These are phyloP conservation scores for Agrilus biguttatus DNA, from an alignment of 2,888 invertebrate species.

Conservation along the genomic window DNA sequence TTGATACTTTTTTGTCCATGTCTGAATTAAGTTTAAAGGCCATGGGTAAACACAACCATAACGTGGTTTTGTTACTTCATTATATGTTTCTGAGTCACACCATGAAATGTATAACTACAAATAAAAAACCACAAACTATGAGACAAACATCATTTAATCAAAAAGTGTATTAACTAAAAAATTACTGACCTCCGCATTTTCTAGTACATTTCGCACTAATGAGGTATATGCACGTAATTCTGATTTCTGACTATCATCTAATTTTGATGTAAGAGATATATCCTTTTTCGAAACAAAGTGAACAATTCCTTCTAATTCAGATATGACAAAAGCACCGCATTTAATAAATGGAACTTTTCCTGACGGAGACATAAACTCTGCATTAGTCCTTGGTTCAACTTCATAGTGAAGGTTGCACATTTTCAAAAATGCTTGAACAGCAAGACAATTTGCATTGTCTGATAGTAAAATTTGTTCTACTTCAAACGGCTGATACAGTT, in stretches of 20 bases:
- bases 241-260: slow-evolving; percentile 63
- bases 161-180: neutral
- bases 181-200: slow-evolving; percentile 67
- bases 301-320: slow-evolving; percentile 86
- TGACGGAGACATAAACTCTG: slow-evolving; percentile 93
- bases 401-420: slow-evolving; percentile 80
- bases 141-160: neutral
- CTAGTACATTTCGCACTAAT: slow-evolving; percentile 73
- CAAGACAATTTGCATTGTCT: slow-evolving; percentile 86
- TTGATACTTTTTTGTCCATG: slow-evolving; percentile 56
- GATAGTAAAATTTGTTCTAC: slow-evolving; percentile 87
- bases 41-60: slow-evolving; percentile 87
- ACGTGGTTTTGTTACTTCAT: slow-evolving; percentile 66
- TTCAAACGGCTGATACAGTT: slow-evolving; percentile 78
- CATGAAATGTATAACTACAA: slow-evolving; percentile 72
- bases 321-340: slow-evolving; percentile 75
- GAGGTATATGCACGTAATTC: slow-evolving; percentile 93
- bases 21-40: slow-evolving; percentile 76
- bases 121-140: neutral
- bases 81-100: slow-evolving; percentile 65
- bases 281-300: slow-evolving; percentile 79
- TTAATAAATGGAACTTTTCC: slow-evolving; percentile 86
- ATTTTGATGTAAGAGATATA: slow-evolving; percentile 52
- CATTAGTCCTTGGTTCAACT: slow-evolving; percentile 75
- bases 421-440: slow-evolving; percentile 84